A percentile compares a stretch with the other conserved stretches of the same genome.
phyloP scores from a whole-genome alignment of 2,113 vertebrate genomes.

The Limanda limanda region DNA sequence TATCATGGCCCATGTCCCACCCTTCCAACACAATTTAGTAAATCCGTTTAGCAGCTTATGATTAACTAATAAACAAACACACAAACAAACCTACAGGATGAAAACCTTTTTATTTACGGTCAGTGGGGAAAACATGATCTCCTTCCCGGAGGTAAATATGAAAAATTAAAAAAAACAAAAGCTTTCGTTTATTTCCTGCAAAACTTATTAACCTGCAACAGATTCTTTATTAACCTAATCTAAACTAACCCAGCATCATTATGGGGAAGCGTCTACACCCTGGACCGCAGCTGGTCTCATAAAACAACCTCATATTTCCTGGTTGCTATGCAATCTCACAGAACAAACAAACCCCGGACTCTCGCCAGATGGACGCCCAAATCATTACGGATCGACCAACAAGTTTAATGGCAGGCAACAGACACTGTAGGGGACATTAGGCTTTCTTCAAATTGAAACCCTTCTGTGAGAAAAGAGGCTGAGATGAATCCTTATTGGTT shows the following conservation, averaged over 20 bases:
- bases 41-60: too few species aligned
- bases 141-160: too few species aligned
- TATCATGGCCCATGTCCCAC: too few species aligned
- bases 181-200: background rate
- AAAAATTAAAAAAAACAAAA: background rate
- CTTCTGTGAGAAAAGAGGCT: background rate
- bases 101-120: too few species aligned
- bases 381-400: conserved; percentile 39
- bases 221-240: conserved; percentile 37
- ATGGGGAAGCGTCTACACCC: conserved; percentile 34
- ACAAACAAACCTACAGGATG: too few species aligned
- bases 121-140: too few species aligned
- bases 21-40: too few species aligned
- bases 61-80: too few species aligned
- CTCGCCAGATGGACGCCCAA: conserved; percentile 40
- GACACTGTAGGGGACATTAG: conserved; percentile 22
- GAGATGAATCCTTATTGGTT: conserved; percentile 15
- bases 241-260: conserved; percentile 31
- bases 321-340: conserved; percentile 55
- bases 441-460: conserved; percentile 30
- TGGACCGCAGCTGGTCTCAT: conserved; percentile 51
- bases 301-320: conserved; percentile 60
- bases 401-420: conserved; percentile 31
- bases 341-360: conserved; percentile 55
- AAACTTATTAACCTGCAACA: conserved; percentile 5